Conservation (phyloP, 2,888 invertebrate species). For the Hyppa rectilinea region DNA sequence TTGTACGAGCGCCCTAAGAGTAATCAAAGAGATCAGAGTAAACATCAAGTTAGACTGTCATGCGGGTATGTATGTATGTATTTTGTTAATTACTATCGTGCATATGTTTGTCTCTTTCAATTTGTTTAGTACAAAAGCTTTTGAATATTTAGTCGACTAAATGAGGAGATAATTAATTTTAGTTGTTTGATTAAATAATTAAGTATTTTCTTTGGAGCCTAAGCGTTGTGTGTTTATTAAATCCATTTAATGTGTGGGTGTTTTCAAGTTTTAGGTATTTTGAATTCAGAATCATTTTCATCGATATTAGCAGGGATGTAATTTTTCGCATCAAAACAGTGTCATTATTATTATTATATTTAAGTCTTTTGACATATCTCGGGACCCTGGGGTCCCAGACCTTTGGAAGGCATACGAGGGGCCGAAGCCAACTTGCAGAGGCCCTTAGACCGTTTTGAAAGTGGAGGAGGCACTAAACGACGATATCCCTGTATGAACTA, state of each 20-base stretch:
- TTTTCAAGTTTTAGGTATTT: neutral
- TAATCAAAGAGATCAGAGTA: slow-evolving; percentile 82
- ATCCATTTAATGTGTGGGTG: neutral
- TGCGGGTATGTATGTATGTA: slow-evolving; percentile 80
- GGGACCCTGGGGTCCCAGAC: too few relatives aligned
- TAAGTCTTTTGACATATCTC: too few relatives aligned
- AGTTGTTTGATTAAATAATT: neutral
- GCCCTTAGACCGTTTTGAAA: too few relatives aligned
- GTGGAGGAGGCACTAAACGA: too few relatives aligned
- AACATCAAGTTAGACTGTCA: slow-evolving; percentile 80
- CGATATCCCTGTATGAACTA: too few relatives aligned
- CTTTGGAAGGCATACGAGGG: too few relatives aligned
- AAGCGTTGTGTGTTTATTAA: neutral
- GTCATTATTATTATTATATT: too few relatives aligned
- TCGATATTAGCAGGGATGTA: neutral
- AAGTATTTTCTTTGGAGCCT: neutral
- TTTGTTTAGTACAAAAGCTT: slow-evolving; percentile 41
- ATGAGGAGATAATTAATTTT: neutral
- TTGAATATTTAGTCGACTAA: slow-evolving; percentile 24
- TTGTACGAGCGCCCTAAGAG: slow-evolving; percentile 53
- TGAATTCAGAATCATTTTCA: too few relatives aligned
- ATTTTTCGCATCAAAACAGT: neutral
- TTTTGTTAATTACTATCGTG: slow-evolving; percentile 74
- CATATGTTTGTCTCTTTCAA: slow-evolving; percentile 46
- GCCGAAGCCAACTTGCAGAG: too few relatives aligned